Evolutionary conservation across 1,140 invertebrate species (phyloP), one percentile per base, ranked within the genome.

Genomic region (Drosophila punjabiensis): DNA sequence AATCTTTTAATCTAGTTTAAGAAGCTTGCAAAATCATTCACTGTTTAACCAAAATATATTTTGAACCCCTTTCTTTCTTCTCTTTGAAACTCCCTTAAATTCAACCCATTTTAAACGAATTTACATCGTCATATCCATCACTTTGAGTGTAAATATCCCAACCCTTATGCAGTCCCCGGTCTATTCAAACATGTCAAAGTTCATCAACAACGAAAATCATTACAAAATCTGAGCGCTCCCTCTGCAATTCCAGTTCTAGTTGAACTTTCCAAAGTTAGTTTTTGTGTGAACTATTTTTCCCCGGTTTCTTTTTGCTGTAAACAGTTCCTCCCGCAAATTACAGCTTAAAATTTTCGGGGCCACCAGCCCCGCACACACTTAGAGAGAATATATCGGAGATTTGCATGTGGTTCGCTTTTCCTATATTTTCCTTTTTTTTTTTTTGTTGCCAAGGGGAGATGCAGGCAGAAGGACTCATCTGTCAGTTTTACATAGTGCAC

Each of bases 401-500:
- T 70, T 70, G 33, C 48, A 78, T 61, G 41, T 41, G 37, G 32
- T 76, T 48, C 39, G 35, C 32, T 14, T 39, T 60, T 53, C 35
- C 56, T 53, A 55, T 71, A 68, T 60, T 68, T 69, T 84, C 73
- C 62, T 13, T 68, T 73, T 73, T 68, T 62, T 58, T 13, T 68
- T 73, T 73, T 68, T 62, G 60, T 79, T 71, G 50, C 50, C 39
- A 14, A 6, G 11, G 24, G 16, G 20, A 20, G 47, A 2, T 20
- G 14, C 2, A 8, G 37, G 30, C n/a, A 35, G 63, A 41, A 75
- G 77, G 68, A 85, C 74, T 88, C 85, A 89, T 88, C 85, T 89
- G 85, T 85, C 85, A 88, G 85, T 85, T 88, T 88, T 88, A 85
- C 85, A 88, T 88, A 88, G 78, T 89, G 85, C 86, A 79, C 85